Percentiles rank a stretch among this genome's conserved stretches.
Conservation (phyloP, 2,113 vertebrate genomes). For the Carollia perspicillata region DNA sequence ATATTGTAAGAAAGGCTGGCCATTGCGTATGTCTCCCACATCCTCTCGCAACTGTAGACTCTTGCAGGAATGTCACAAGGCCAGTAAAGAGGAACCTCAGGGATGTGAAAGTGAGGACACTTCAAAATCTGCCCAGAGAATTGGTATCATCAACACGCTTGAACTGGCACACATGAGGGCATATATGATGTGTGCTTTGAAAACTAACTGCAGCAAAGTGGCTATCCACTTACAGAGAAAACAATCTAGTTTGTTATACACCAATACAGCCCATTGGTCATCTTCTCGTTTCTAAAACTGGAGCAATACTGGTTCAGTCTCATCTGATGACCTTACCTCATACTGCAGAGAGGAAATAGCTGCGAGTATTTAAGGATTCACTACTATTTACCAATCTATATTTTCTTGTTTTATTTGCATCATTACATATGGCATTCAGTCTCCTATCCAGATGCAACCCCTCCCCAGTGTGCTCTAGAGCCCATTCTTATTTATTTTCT, state of each 20-base stretch:
- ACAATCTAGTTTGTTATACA: neutral
- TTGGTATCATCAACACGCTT: neutral
- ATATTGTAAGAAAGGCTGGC: neutral
- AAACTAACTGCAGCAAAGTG: neutral
- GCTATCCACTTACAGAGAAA: neutral
- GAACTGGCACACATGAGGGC: neutral
- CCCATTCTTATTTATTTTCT: neutral
- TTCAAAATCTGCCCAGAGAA: conserved; percentile 26
- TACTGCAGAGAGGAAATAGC: neutral
- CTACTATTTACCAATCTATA: neutral
- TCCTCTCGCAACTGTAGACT: neutral
- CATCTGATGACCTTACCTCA: neutral
- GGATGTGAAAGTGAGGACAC: neutral
- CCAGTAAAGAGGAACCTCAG: neutral
- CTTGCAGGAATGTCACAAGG: neutral
- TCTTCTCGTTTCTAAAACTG: neutral
- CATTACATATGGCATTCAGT: neutral
- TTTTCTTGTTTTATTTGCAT: neutral
- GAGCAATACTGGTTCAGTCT: neutral
- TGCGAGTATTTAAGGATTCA: neutral
- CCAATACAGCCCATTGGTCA: neutral
- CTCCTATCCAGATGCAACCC: neutral
- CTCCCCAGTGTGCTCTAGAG: neutral
- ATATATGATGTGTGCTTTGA: neutral
- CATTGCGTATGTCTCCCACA: neutral